Evolutionary conservation across 2,888 invertebrate species (phyloP).

Genomic region (Steromphala cineraria): DNA sequence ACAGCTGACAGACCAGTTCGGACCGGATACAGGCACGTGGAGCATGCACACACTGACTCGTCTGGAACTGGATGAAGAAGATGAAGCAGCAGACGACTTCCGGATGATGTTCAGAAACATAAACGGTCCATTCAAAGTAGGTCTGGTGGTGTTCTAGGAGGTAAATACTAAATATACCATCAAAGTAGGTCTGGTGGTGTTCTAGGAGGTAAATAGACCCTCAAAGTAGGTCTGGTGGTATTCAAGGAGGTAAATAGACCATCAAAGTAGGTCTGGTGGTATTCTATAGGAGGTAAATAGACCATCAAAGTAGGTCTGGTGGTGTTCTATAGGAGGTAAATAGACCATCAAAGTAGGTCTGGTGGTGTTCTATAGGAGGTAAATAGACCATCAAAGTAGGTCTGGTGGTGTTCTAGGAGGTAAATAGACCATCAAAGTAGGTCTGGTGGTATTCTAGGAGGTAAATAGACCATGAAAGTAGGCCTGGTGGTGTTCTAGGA

Average conservation of each 20-base stretch:
- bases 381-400: no score
- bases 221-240: background rate
- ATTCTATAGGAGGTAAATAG: background rate
- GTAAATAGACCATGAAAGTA: background rate
- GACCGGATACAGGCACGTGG: conserved; percentile 76
- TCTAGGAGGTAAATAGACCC: background rate
- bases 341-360: no score
- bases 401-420: no score
- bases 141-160: background rate
- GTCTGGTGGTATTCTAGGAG: no score
- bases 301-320: background rate
- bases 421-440: background rate
- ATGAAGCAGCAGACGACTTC: conserved; percentile 67
- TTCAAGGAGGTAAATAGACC: background rate
- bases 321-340: background rate
- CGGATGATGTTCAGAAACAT: conserved; percentile 69
- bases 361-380: no score
- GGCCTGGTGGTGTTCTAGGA: background rate
- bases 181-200: no score
- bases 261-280: background rate
- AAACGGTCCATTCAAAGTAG: conserved; percentile 72
- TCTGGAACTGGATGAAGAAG: conserved; percentile 69
- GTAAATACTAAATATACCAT: no score
- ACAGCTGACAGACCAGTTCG: conserved; percentile 34
- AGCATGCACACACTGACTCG: conserved; percentile 75